Evolutionary conservation across 1,140 invertebrate genomes (phyloP), one percentile per base, ranked within the genome.

Genomic region (Monomorium pharaonis): DNA sequence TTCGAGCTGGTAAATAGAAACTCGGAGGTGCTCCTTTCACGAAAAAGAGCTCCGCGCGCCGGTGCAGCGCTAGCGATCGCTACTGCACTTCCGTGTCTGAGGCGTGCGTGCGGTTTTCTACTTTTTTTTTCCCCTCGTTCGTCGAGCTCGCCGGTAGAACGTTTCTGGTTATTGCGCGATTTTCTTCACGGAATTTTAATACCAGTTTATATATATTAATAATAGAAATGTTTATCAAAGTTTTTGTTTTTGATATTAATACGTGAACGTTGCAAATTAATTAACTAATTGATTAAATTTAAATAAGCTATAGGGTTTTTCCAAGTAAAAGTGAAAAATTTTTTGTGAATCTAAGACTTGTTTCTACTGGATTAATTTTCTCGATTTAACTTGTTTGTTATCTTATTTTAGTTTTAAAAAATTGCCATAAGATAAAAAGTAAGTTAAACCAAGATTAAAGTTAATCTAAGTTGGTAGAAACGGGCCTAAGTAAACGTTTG

Each of bases 41-140:
- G 62, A 12, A 69, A 80, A 67, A n/a, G 62, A 80, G 16, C 24
- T 51, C 62, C 30, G n/a, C 47, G 27, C 76, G 62, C 3, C 76
- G 62, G 30, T 69, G 30, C 30, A 37, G 51, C 60, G 76, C 30
- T 47, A 27, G 33, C 76, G 30, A 69, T 80, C 37, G 37, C 54
- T 37, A 60, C 74, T 44, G 37, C 37, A 24, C 37, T 80, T 80
- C 21, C 47, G 47, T 27, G 74, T 60, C 54, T 42, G 18, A 80
- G 44, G 16, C 16, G 27, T n/a, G 44, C 18, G 14, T 51, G 18
- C 3, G 24, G 21, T 80, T 78, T 78, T 78, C 21, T n/a, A 62
- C 51, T 67, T 51, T 54, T 67, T 27, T n/a, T n/a, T n/a, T n/a
- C n/a, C n/a, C n/a, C 42, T 16, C 12, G 14, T 3, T 5, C 18